Evolutionary conservation across 1,140 invertebrate species (phyloP).

Genomic region (Cylas formicarius): DNA sequence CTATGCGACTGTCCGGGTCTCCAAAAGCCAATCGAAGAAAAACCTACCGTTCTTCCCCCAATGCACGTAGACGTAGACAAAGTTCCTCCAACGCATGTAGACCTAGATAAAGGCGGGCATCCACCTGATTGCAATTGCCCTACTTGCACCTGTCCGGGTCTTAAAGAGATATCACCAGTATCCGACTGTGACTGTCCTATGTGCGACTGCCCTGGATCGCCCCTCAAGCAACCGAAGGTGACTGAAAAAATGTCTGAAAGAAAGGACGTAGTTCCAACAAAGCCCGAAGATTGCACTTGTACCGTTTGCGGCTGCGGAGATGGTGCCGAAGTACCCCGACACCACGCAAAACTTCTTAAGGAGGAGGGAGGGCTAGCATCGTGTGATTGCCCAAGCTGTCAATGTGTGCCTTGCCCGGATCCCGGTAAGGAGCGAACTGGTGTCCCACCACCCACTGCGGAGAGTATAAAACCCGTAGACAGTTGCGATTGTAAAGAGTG

Average conservation of each 20-base stretch:
- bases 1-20: background rate
- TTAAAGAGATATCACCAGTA: background rate
- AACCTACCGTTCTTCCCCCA: background rate
- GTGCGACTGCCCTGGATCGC: slow-evolving; percentile 12
- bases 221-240: slow-evolving; percentile 1
- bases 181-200: slow-evolving; percentile 13
- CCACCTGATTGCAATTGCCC: slow-evolving; percentile 12
- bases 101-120: background rate
- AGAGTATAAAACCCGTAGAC: background rate
- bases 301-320: too few relatives aligned
- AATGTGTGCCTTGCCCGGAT: slow-evolving; percentile 13
- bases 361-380: too few relatives aligned
- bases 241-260: background rate
- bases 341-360: too few relatives aligned
- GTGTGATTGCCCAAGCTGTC: slow-evolving; percentile 14
- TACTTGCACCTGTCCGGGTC: slow-evolving; percentile 8
- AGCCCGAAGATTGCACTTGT: slow-evolving; percentile 1
- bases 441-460: background rate
- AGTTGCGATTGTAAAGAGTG: slow-evolving; percentile 22
- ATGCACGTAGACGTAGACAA: too few relatives aligned
- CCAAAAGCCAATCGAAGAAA: background rate
- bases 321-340: too few relatives aligned
- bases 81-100: too few relatives aligned
- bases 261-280: background rate
- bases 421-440: background rate